Evolutionary conservation across 2,888 invertebrate genomes (phyloP), one percentile per base, ranked within the genome.

Genomic region (Eristalinus sepulchralis): DNA sequence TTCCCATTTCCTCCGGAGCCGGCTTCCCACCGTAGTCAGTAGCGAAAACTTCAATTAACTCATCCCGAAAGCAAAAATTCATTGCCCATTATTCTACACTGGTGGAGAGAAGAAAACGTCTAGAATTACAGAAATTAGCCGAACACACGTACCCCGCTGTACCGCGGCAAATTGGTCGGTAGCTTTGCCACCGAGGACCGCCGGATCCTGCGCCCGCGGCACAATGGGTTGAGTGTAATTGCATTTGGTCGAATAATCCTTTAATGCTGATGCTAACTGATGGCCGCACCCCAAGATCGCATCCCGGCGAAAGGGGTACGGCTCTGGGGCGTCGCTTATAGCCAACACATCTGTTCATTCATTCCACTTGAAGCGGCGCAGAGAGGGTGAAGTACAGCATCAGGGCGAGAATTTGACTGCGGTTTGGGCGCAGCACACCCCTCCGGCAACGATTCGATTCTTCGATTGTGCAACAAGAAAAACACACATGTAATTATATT

Each of bases 191-290:
- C 39, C 78, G 13, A 39, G 55, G 70, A 78, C 77, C 85, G 73
- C 82, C 72, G 75, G 24, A 53, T 9, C 17, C 39, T 47, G 57
- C 3, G 57, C 62, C 62, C 36, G 59, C 31, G 70, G 84, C 83
- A 39, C 85, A 79, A 87, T 87, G 88, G 88, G 89, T 89, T 90
- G 90, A 89, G 86, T 86, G 87, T 92, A 92, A 92, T 92, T 92
- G 92, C 92, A 92, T 92, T 92, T 92, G 91, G 91, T 91, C 90
- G 91, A 91, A 90, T 92, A 92, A 92, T 92, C 92, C 92, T 92
- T 92, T 92, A 92, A 92, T 91, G 91, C 91, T 90, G 91, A 91
- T 91, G 90, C 90, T 89, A 90, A 90, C 89, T 91, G 91, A 91
- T 90, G 90, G 90, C 88, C 86, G 71, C 53, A 78, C 64, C 76